These are phyloP conservation scores for Penelope pileata DNA, from an alignment of 2,113 vertebrate species.

Conservation along the genomic window DNA sequence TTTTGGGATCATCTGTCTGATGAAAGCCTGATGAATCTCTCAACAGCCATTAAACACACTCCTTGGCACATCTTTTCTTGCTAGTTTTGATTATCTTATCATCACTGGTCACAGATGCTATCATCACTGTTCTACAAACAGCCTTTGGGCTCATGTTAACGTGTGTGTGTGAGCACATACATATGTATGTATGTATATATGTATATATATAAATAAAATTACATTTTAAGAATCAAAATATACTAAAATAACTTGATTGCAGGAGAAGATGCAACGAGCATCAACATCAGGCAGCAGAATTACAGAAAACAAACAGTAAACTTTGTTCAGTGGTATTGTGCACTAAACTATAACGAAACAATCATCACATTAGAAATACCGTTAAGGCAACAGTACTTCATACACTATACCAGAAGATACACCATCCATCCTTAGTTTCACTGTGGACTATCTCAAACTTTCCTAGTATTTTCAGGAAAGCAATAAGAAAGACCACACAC, in stretches of 20 bases:
- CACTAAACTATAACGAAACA: not conserved
- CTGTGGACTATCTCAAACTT: not conserved
- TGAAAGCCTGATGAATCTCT: not conserved
- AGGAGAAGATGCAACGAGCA: not conserved
- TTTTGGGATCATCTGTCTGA: not conserved
- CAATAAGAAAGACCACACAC: not conserved
- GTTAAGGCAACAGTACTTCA: not conserved
- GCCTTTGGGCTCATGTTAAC: not conserved
- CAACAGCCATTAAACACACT: not conserved
- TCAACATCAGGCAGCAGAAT: not conserved
- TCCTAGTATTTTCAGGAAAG: not conserved
- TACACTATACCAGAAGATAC: not conserved
- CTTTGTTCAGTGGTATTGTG: not conserved
- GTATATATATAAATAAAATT: accelerated
- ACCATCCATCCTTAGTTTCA: not conserved
- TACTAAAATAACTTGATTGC: not conserved
- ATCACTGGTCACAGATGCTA: not conserved
- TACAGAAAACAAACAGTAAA: not conserved
- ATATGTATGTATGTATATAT: accelerated
- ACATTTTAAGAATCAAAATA: not conserved
- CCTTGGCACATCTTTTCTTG: not conserved
- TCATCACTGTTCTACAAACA: not conserved
- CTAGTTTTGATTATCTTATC: not conserved
- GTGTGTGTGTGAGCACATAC: too few relatives aligned
- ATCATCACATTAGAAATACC: not conserved